Base-by-base conservation (phyloP, 2,113 vertebrate genomes). In the Rhynchopsitta pachyrhyncha region DNA sequence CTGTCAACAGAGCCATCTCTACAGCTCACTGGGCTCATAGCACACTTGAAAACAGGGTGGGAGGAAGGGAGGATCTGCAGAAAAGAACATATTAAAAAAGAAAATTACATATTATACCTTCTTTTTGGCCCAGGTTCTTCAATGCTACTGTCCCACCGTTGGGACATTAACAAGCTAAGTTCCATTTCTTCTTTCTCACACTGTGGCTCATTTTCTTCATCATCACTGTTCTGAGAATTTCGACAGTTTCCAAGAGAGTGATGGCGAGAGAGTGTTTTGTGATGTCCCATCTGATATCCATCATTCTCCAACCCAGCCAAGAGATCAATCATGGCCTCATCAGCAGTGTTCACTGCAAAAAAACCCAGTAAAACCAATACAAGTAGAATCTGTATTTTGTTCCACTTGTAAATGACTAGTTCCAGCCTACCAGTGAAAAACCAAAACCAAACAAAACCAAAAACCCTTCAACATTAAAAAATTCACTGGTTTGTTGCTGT, bases 151-250 rank as follows among this genome's bases (percentile, higher is more conserved):
- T 99, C 99, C 99, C 99, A 99, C 79, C 98, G 98, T 78, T 99
- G 99, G 73, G 99, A 99, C 99, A 99, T 99, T 37, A 99, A 74
- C 92, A 99, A 90, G 95, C 99, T 99, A 84, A 99, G 98, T 91
- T 99, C 99, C 55, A 99, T 98, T 96, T 99, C 99, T 75, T 99
- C 98, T 93, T 98, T 98, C 94, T 99, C 98, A 39, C 98, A 96
- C 86, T 99, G 98, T 53, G 99, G 99, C 55, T 97, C 98, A 37
- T 98, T 99, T 98, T 99, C 99, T 98, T 99, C 99, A 95, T 99
- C 99, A 74, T 99, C 99, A 71, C 99, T 99, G 97, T 99, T 99
- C 94, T 98, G 99, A 81, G 96, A 97, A 94, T 98, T 98, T 97
- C 76, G 97, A 75, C 88, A 94, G 53, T 96, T 98, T 96, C 98